Evolutionary conservation across 2,888 invertebrate genomes (phyloP).

Genomic region (Phalangium opilio): DNA sequence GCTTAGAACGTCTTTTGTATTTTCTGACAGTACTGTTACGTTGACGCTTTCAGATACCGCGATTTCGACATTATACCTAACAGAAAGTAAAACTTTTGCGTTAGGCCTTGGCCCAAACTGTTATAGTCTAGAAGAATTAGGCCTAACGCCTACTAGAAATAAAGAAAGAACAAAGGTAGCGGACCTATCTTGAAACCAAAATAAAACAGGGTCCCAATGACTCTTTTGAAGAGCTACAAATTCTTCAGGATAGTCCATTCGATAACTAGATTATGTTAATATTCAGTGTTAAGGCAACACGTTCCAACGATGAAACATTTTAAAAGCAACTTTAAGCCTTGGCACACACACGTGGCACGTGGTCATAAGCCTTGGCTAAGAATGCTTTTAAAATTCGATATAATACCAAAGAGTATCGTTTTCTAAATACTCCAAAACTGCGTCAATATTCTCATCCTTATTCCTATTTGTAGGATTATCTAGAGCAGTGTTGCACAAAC

Average conservation of each 20-base stretch:
- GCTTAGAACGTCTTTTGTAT: constrained; percentile 51
- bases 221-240: constrained; percentile 54
- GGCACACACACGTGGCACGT: not conserved
- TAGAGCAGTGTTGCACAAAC: constrained; percentile 71
- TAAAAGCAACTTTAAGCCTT: not conserved
- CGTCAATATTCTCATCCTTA: constrained; percentile 55
- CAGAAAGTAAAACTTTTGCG: not conserved
- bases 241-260: constrained; percentile 48
- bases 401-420: constrained; percentile 51
- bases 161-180: no score
- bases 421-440: constrained; percentile 59
- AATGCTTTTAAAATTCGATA: not conserved
- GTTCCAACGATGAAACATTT: not conserved
- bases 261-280: constrained; percentile 25
- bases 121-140: no score
- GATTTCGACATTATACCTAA: constrained; percentile 49
- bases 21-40: constrained; percentile 46
- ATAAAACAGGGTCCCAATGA: constrained; percentile 77
- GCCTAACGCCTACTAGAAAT: no score
- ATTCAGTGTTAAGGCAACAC: not conserved
- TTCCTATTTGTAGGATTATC: constrained; percentile 79
- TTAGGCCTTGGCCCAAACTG: constrained; percentile 3
- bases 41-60: constrained; percentile 53
- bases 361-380: not conserved
- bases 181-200: constrained; percentile 66